phyloP scores from a whole-genome alignment of 2,888 invertebrate genomes.

The Eumerus sabulonum region DNA sequence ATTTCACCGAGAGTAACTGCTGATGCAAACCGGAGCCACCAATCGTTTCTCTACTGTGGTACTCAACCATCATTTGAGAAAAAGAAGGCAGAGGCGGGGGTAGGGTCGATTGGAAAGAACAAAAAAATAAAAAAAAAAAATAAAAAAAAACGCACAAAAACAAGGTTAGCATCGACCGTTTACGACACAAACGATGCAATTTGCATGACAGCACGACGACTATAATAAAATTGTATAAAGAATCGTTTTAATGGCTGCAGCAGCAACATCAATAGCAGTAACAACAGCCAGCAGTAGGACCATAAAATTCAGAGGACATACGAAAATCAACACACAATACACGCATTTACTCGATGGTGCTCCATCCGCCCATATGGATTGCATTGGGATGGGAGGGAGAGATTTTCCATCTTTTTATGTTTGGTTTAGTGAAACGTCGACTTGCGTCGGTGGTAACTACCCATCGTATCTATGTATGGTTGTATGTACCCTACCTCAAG shows the following conservation, averaged over 20 bases:
- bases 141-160: conserved; percentile 44
- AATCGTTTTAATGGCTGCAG: conserved; percentile 65
- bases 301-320: conserved; percentile 58
- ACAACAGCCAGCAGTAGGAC: conserved; percentile 43
- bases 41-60: not conserved
- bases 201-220: conserved; percentile 64
- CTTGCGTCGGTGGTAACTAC: conserved; percentile 4
- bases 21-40: conserved; percentile 1
- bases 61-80: not conserved
- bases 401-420: conserved; percentile 50
- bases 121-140: conserved; percentile 31
- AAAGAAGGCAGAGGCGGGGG: not conserved
- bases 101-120: not conserved
- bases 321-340: conserved; percentile 48
- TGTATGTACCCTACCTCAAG: conserved; percentile 37
- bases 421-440: no score
- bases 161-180: conserved; percentile 65
- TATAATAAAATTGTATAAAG: conserved; percentile 64
- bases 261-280: conserved; percentile 60
- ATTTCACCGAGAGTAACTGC: not conserved
- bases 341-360: conserved; percentile 31
- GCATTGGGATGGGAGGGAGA: conserved; percentile 10
- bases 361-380: not conserved
- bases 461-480: no score
- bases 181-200: conserved; percentile 68